These are phyloP conservation scores for Halcyon senegalensis DNA, from an alignment of 2,113 vertebrate genomes.

Conservation along the genomic window DNA sequence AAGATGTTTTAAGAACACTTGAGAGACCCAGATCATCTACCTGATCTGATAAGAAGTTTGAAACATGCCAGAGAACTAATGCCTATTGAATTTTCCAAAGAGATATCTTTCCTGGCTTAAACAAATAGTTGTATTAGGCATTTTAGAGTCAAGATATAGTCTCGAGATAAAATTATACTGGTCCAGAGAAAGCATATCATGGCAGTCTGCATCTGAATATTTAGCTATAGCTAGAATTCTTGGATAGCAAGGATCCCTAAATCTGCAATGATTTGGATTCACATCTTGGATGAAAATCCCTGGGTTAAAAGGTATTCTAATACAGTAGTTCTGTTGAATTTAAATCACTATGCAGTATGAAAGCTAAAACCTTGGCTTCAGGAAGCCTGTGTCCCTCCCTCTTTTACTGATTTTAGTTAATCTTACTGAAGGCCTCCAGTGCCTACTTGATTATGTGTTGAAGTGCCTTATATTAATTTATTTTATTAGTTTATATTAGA, in stretches of 20 bases:
- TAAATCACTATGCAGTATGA: background rate
- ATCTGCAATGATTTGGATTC: background rate
- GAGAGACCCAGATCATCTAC: background rate
- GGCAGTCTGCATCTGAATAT: background rate
- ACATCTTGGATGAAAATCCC: background rate
- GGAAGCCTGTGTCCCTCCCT: background rate
- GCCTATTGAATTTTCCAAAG: background rate
- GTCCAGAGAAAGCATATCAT: background rate
- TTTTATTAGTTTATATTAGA: background rate
- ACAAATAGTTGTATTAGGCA: background rate
- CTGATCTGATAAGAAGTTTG: background rate
- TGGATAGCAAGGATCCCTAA: background rate
- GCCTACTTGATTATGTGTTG: background rate
- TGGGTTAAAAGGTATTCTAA: background rate
- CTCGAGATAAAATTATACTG: background rate
- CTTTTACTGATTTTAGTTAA: background rate
- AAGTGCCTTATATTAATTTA: background rate
- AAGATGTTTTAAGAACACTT: background rate
- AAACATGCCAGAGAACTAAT: background rate
- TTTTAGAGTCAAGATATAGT: background rate
- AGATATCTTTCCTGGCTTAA: background rate
- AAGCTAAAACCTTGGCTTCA: background rate
- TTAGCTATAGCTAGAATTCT: background rate
- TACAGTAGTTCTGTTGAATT: background rate
- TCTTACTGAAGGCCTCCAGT: background rate